These are phyloP conservation scores for Lasiurus cinereus DNA, from an alignment of 2,113 vertebrate genomes.

Conservation along the genomic window DNA sequence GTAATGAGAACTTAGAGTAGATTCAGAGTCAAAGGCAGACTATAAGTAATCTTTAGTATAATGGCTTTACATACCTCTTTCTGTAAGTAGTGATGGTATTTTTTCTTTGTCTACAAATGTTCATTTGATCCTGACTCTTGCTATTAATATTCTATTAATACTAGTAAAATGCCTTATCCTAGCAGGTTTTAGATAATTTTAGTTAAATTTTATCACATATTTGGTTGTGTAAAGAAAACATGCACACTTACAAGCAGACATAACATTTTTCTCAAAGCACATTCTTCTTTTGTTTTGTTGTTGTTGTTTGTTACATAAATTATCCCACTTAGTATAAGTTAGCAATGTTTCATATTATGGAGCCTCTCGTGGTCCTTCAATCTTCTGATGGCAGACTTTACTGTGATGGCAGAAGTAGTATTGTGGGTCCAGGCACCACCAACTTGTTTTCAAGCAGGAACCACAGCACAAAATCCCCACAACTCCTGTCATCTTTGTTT, in stretches of 20 bases:
- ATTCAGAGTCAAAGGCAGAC: constrained; percentile 34
- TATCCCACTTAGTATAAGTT: neutral
- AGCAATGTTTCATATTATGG: neutral
- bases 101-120: constrained; percentile 44
- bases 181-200: constrained; percentile 4
- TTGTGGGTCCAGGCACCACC: neutral
- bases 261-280: neutral
- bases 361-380: neutral
- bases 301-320: neutral
- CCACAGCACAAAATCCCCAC: neutral
- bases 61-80: constrained; percentile 31
- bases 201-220: neutral
- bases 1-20: constrained; percentile 48
- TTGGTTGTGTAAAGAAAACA: neutral
- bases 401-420: neutral
- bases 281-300: neutral
- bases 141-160: neutral
- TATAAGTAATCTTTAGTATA: constrained; percentile 54
- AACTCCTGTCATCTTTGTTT: neutral
- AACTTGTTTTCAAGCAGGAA: neutral
- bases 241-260: neutral
- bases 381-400: neutral
- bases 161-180: constrained; percentile 6
- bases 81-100: neutral
- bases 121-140: neutral